These are phyloP conservation scores for Heteronetta atricapilla DNA, from an alignment of 2,113 vertebrate species.

Conservation along the genomic window DNA sequence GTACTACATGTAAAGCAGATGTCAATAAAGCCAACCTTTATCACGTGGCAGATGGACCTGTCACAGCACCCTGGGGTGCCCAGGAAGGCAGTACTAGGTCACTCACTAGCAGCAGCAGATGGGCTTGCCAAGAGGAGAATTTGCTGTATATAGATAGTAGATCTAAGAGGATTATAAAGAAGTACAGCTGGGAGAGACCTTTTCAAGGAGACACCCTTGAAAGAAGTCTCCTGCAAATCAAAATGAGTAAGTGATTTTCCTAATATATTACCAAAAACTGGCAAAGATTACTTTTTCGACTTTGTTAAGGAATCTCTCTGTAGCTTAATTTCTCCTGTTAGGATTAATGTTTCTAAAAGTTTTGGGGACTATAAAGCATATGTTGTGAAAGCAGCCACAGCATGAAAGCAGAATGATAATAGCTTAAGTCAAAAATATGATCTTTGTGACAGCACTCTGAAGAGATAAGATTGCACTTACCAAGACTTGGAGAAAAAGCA, in stretches of 20 bases:
- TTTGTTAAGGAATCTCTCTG: background rate
- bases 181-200: background rate
- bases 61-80: too few relatives aligned
- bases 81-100: background rate
- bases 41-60: background rate
- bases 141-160: background rate
- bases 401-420: background rate
- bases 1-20: accelerated
- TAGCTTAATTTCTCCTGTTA: background rate
- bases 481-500: background rate
- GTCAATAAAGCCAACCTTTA: background rate
- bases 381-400: background rate
- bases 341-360: background rate
- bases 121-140: background rate
- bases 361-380: background rate
- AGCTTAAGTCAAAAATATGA: background rate
- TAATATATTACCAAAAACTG: background rate
- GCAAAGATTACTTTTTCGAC: background rate
- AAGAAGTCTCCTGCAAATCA: background rate
- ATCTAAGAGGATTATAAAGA: background rate
- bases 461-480: background rate
- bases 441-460: background rate
- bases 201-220: background rate
- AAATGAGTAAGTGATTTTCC: background rate
- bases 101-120: background rate